These are phyloP conservation scores for Laspeyria flexula DNA, from an alignment of 2,888 invertebrate genomes.

Conservation along the genomic window DNA sequence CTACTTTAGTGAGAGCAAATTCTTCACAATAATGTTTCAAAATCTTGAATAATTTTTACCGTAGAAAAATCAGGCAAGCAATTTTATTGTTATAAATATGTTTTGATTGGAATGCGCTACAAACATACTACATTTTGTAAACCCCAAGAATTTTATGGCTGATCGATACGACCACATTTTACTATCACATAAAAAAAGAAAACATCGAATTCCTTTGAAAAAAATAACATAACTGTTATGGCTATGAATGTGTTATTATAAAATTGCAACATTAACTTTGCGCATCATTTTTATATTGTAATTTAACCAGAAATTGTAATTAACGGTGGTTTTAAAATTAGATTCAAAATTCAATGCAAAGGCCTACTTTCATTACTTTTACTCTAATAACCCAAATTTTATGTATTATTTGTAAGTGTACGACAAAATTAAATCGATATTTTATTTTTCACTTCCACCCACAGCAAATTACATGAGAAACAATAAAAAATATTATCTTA, in stretches of 20 bases:
- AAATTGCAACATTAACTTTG: neutral
- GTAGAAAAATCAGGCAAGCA: neutral
- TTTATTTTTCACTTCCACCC: slow-evolving; percentile 28
- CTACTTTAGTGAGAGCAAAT: slow-evolving; percentile 14
- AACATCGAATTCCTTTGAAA: neutral
- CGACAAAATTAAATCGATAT: slow-evolving; percentile 14
- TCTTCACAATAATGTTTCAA: slow-evolving; percentile 11
- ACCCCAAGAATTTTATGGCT: slow-evolving; percentile 1
- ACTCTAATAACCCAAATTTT: slow-evolving; percentile 31
- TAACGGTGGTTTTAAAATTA: slow-evolving; percentile 14
- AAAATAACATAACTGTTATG: neutral
- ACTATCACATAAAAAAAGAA: slow-evolving; percentile 2
- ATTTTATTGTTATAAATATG: neutral
- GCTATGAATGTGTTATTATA: neutral
- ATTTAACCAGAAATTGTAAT: slow-evolving; percentile 8
- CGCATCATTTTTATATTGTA: neutral
- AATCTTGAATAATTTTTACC: neutral
- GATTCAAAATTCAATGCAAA: slow-evolving; percentile 27
- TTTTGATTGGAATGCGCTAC: neutral
- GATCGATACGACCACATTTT: slow-evolving; percentile 3
- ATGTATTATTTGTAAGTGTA: slow-evolving; percentile 14
- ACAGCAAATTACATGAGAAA: slow-evolving; percentile 11
- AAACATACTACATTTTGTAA: neutral
- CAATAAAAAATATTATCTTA: slow-evolving; percentile 26
- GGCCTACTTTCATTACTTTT: slow-evolving; percentile 30